These are phyloP conservation scores for Agrotis clavis DNA, from an alignment of 2,888 invertebrate genomes.

Conservation along the genomic window DNA sequence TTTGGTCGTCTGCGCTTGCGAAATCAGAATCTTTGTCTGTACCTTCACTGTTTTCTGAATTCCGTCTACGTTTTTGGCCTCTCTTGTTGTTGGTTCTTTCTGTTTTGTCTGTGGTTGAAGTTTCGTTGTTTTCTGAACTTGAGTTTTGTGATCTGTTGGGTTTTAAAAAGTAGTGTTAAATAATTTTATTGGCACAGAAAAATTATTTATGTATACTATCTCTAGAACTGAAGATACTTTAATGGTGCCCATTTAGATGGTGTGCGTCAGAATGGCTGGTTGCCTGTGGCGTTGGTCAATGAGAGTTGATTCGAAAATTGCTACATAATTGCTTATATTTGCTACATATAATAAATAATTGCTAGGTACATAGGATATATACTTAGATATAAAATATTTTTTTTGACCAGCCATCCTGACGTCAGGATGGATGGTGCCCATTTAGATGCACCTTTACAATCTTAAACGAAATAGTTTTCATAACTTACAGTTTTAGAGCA, in stretches of 20 bases:
- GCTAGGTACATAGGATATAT: too few relatives aligned
- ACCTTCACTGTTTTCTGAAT: not conserved
- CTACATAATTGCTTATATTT: too few relatives aligned
- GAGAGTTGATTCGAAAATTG: too few relatives aligned
- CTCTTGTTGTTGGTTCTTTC: constrained; percentile 9
- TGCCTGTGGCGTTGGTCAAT: too few relatives aligned
- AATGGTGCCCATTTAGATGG: too few relatives aligned
- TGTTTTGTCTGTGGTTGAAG: constrained; percentile 21
- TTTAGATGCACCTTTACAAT: not conserved
- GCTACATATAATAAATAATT: too few relatives aligned
- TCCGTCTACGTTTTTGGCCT: constrained; percentile 18
- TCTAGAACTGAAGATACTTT: not conserved
- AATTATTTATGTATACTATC: not conserved
- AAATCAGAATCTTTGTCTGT: not conserved
- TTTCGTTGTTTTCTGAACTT: constrained; percentile 1
- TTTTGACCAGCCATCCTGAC: too few relatives aligned
- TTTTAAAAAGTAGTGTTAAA: not conserved
- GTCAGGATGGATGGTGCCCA: too few relatives aligned
- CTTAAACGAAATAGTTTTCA: not conserved
- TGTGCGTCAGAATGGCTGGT: too few relatives aligned
- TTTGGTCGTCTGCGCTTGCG: not conserved
- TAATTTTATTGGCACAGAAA: not conserved
- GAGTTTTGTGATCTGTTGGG: constrained; percentile 27
- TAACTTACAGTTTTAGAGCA: not conserved
- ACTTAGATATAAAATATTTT: too few relatives aligned